A percentile compares a stretch with the other conserved stretches of the same genome.
Evolutionary conservation across 2,888 invertebrate species (phyloP).

Genomic region (Heliconius hortense): DNA sequence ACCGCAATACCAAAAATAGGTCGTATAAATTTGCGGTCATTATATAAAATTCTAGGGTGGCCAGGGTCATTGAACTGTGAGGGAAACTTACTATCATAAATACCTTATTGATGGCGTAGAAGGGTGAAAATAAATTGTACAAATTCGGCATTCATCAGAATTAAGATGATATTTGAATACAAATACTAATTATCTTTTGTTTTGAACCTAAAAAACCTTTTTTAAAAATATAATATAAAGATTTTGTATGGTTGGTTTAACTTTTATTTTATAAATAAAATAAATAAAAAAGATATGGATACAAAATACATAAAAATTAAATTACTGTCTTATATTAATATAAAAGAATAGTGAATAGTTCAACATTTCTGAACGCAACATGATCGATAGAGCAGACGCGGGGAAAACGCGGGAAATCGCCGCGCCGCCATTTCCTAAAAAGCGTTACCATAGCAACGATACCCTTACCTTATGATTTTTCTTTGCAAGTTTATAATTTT

Average conservation of each 20-base stretch:
- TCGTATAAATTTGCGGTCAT: slow-evolving; percentile 20
- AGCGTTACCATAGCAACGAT: slow-evolving; percentile 55
- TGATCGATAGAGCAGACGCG: slow-evolving; percentile 62
- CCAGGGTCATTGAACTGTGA: slow-evolving; percentile 43
- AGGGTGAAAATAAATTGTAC: background rate
- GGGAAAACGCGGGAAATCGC: slow-evolving; percentile 62
- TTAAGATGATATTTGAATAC: background rate
- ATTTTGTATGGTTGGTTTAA: background rate
- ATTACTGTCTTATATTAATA: background rate
- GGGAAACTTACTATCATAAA: background rate
- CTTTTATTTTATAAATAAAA: background rate
- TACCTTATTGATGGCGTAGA: background rate
- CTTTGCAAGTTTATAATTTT: background rate
- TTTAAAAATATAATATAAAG: background rate
- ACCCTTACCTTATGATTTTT: background rate
- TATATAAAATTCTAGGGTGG: slow-evolving; percentile 40
- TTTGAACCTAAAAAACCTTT: background rate
- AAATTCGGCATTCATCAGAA: background rate
- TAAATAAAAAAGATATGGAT: background rate
- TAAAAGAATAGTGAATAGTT: background rate
- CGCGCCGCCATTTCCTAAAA: slow-evolving; percentile 54
- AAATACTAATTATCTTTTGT: background rate
- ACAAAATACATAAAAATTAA: background rate
- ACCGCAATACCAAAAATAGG: slow-evolving; percentile 3
- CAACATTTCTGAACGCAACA: slow-evolving; percentile 51